phyloP scores from a whole-genome alignment of 2,113 vertebrate genomes.

The Oncorhynchus keta region DNA sequence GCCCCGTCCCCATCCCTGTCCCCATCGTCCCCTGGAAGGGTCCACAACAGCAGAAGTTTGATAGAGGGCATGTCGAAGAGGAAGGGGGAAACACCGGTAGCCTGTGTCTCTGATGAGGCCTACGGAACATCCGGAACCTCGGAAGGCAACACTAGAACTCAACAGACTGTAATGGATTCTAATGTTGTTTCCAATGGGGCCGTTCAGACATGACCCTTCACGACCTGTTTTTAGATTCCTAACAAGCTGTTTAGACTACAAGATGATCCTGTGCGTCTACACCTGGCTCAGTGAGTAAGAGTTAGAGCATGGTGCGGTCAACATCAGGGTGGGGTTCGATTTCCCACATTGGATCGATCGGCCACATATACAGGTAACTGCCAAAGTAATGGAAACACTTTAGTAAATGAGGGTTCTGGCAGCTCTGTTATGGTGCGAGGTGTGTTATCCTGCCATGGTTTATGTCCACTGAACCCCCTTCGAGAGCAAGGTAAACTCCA shows the following conservation, averaged over 20 bases:
- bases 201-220: not conserved
- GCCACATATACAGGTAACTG: too few species aligned
- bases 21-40: conserved; percentile 33
- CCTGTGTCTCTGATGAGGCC: conserved; percentile 54
- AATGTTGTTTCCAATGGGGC: not conserved
- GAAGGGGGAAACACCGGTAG: conserved; percentile 54
- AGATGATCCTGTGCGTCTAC: not conserved
- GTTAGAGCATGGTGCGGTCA: not conserved
- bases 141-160: conserved; percentile 42
- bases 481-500: too few species aligned
- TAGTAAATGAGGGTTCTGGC: too few species aligned
- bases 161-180: not conserved
- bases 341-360: too few species aligned
- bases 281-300: not conserved
- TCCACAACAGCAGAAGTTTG: conserved; percentile 64
- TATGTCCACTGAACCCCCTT: too few species aligned
- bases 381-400: too few species aligned
- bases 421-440: too few species aligned
- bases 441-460: too few species aligned
- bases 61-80: conserved; percentile 69
- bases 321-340: too few species aligned
- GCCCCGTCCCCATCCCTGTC: conserved; percentile 31
- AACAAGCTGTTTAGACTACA: not conserved
- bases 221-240: not conserved
- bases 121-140: conserved; percentile 36